Percentiles rank a stretch among this genome's conserved stretches.
These are phyloP conservation scores for Octopus bimaculoides DNA, from an alignment of 1,140 invertebrate species.

Conservation along the genomic window DNA sequence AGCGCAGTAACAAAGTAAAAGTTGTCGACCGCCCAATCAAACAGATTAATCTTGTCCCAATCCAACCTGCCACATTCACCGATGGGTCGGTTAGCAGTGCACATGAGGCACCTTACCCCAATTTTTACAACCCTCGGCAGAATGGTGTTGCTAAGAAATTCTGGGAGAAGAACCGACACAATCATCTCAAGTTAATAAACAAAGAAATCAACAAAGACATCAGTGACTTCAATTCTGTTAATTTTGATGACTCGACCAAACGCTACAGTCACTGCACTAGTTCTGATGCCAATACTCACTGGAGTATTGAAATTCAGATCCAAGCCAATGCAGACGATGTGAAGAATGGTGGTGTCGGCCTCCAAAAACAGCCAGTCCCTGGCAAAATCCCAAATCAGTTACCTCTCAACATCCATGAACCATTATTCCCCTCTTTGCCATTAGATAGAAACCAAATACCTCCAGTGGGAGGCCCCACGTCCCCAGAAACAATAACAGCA, in stretches of 20 bases:
- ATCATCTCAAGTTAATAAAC: conserved; percentile 62
- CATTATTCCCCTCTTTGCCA: conserved; percentile 26
- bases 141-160: conserved; percentile 88
- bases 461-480: conserved; percentile 24
- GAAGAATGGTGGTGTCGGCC: background rate
- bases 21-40: conserved; percentile 30
- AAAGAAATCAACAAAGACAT: conserved; percentile 48
- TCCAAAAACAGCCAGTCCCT: background rate
- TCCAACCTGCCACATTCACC: conserved; percentile 42
- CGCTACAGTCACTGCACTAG: conserved; percentile 36
- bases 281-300: conserved; percentile 43
- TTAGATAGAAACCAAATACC: conserved; percentile 27
- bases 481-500: conserved; percentile 21
- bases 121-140: conserved; percentile 91
- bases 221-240: conserved; percentile 43
- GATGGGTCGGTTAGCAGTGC: conserved; percentile 56
- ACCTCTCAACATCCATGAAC: conserved; percentile 19
- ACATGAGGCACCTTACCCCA: conserved; percentile 58
- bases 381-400: conserved; percentile 14
- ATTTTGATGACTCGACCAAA: conserved; percentile 24
- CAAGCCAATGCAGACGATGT: conserved; percentile 17
- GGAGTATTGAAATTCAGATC: conserved; percentile 49
- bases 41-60: conserved; percentile 50
- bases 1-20: conserved; percentile 34
- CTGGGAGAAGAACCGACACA: conserved; percentile 81